Evolutionary conservation across 2,797 vertebrate species (phyloP), one percentile per base, ranked within the genome.

Genomic region (Dicrostonyx torquatus): DNA sequence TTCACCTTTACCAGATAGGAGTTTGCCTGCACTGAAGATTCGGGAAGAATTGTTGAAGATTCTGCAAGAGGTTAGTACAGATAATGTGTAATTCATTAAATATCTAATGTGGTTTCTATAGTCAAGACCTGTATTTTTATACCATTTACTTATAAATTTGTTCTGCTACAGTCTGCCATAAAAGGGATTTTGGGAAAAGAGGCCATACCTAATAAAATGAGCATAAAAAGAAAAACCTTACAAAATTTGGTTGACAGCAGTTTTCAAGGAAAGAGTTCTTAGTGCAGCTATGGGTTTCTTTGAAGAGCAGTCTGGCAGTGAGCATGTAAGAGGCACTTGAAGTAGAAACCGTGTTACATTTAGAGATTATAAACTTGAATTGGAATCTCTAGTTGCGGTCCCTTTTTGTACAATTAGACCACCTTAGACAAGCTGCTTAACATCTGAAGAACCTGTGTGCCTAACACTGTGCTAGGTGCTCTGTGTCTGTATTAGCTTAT

Each of bases 1-100:
- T 98, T 99, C 99, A 78, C 99, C 99, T 83, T 98, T 99, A 2
- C 99, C 99, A 1, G 99, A 99, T 95, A 99, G 99, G 96, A 99
- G 99, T 45, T 98, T 99, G 48, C 99, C 99, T 0, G 99, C 99
- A 0, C 98, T 99, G 5, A 98, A 99, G 95, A 99, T 99, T 98
- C 97, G 99, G 87, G 99, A 99, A 96, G 99, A 99, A 91, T 99
- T 99, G 43, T 98, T 99, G 48, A 99, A 98, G 98, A 99, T 99
- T 97, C 98, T 99, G 1, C 99, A 99, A 96, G 99, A 99, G 98
- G 99, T 99, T 96, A 98, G 98, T 29, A 60, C 50, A 96, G 83
- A 82, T 89, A 90, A 86, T 62, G 79, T 77, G 20, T 34, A 37
- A 60, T 79, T 88, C 20, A 45, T 78, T 94, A 53, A 70, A 91